Percentiles rank a stretch among this genome's conserved stretches.
Evolutionary conservation across 1,140 invertebrate genomes (phyloP).

Genomic region (Pachypsylla venusta): DNA sequence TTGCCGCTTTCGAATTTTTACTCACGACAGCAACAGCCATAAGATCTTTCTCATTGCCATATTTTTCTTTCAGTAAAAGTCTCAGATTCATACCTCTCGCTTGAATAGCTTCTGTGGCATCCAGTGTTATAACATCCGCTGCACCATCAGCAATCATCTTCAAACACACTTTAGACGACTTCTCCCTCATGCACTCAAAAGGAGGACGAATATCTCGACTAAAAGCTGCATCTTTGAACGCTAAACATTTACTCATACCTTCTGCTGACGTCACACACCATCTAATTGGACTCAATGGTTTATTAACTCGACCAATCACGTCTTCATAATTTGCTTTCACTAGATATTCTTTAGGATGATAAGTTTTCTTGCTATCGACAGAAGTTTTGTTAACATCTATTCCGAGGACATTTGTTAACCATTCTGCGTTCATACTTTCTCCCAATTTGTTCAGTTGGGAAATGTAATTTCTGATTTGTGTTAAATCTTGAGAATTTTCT

Average conservation of each 20-base stretch:
- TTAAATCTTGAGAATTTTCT: neutral
- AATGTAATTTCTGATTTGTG: constrained; percentile 26
- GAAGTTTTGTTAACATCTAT: constrained; percentile 37
- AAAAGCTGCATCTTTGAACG: constrained; percentile 46
- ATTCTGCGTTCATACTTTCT: constrained; percentile 33
- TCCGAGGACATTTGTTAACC: constrained; percentile 40
- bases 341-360: constrained; percentile 45
- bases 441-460: constrained; percentile 33
- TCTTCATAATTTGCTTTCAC: constrained; percentile 55
- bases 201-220: constrained; percentile 54
- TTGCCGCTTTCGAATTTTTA: constrained; percentile 30
- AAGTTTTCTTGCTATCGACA: constrained; percentile 42
- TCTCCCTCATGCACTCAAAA: constrained; percentile 44
- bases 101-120: constrained; percentile 40
- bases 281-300: constrained; percentile 38
- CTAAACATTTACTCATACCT: constrained; percentile 47
- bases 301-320: constrained; percentile 53
- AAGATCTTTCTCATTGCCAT: constrained; percentile 32
- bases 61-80: constrained; percentile 37
- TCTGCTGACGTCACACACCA: constrained; percentile 46
- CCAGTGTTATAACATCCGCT: constrained; percentile 44
- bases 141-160: constrained; percentile 41
- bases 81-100: constrained; percentile 33
- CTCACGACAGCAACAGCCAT: constrained; percentile 44
- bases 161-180: constrained; percentile 44